Conservation (phyloP, 2,888 invertebrate species). For the Tribolium freemani region DNA sequence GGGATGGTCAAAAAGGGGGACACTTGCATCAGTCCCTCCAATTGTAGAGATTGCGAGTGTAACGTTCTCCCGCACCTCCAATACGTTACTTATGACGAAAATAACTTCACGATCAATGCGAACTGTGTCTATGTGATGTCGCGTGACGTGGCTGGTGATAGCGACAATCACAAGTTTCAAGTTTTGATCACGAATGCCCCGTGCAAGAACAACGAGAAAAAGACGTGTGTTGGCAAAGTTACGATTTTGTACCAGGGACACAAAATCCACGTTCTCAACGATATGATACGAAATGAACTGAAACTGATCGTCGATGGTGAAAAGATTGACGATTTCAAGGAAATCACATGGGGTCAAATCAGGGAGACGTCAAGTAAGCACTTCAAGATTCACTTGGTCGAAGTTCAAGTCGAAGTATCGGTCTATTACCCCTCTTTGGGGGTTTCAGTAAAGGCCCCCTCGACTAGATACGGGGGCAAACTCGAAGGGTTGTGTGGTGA, state of each 20-base stretch:
- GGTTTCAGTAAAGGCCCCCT: conserved; percentile 76
- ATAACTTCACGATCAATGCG: conserved; percentile 83
- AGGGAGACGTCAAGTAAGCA: conserved; percentile 74
- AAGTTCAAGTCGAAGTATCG: conserved; percentile 78
- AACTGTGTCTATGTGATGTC: conserved; percentile 89
- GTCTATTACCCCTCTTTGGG: conserved; percentile 69
- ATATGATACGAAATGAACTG: conserved; percentile 56
- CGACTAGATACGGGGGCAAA: conserved; percentile 78
- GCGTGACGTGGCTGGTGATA: conserved; percentile 71
- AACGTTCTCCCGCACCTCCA: conserved; percentile 84
- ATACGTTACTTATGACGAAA: conserved; percentile 86
- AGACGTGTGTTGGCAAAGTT: conserved; percentile 78
- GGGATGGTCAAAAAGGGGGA: conserved; percentile 79
- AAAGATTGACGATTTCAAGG: conserved; percentile 59
- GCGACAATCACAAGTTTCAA: conserved; percentile 71
- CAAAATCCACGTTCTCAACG: conserved; percentile 65
- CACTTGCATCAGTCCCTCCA: conserved; percentile 77
- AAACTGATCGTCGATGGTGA: conserved; percentile 70
- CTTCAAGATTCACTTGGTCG: conserved; percentile 74
- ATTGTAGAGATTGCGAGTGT: conserved; percentile 83
- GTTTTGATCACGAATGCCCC: conserved; percentile 81
- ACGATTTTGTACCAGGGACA: conserved; percentile 78
- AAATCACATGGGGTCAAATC: conserved; percentile 76
- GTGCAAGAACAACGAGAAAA: conserved; percentile 72
- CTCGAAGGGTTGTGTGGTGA: conserved; percentile 88